A percentile compares a stretch with the other conserved stretches of the same genome.
Evolutionary conservation across 1,140 invertebrate genomes (phyloP).

Genomic region (Drosophila ohnishii): DNA sequence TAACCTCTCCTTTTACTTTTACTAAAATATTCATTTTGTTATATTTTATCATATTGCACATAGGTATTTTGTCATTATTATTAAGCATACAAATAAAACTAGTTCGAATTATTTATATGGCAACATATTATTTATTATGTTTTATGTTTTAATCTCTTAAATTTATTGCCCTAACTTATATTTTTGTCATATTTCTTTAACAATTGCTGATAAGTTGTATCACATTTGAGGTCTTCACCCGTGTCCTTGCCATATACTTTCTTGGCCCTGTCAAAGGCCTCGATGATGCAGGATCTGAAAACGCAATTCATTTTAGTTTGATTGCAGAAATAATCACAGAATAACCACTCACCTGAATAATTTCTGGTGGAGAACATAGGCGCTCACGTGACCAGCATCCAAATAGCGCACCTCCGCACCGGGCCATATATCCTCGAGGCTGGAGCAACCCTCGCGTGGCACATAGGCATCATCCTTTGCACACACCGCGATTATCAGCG

Average conservation of each 20-base stretch:
- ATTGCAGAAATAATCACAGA: not conserved
- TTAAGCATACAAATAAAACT: no score
- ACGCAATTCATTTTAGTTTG: conserved; percentile 1
- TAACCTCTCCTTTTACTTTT: no score
- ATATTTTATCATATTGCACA: no score
- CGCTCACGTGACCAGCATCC: conserved; percentile 94
- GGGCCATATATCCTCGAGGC: conserved; percentile 95
- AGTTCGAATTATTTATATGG: conserved; percentile 8
- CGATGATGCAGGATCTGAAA: conserved; percentile 86
- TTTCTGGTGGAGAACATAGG: conserved; percentile 93
- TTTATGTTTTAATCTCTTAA: not conserved
- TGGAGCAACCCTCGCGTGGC: conserved; percentile 91
- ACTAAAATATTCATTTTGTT: no score
- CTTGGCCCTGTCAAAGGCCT: conserved; percentile 87
- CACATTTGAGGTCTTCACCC: conserved; percentile 49
- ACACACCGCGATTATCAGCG: conserved; percentile 92
- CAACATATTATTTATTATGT: conserved; percentile 36
- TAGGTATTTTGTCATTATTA: no score
- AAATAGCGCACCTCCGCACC: conserved; percentile 94
- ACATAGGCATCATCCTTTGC: conserved; percentile 96
- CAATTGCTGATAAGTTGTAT: conserved; percentile 53
- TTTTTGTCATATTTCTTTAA: conserved; percentile 63
- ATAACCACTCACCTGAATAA: conserved; percentile 88
- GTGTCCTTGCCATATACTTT: conserved; percentile 74
- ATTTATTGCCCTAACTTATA: conserved; percentile 7